Conservation (phyloP, 1,140 invertebrate species). For the Halesus radiatus region DNA sequence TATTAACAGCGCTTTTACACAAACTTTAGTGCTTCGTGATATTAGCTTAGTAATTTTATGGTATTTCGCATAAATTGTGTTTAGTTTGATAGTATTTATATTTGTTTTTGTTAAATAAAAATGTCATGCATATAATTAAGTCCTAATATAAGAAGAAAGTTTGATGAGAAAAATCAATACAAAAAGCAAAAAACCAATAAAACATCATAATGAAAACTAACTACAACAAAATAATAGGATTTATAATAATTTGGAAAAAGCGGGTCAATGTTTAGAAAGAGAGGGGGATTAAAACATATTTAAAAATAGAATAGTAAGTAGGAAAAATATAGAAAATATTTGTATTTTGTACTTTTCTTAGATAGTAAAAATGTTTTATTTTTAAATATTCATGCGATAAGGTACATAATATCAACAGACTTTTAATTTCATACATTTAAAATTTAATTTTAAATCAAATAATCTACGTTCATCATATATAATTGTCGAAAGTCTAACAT, state of each 20-base stretch:
- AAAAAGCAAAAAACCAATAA: conserved; percentile 25
- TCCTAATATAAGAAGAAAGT: conserved; percentile 13
- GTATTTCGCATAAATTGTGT: background rate
- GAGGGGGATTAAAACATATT: background rate
- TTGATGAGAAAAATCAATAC: conserved; percentile 28
- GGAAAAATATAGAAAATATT: background rate
- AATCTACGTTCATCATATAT: too few species aligned
- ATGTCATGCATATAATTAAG: conserved; percentile 1
- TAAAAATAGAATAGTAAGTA: background rate
- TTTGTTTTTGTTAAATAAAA: conserved; percentile 5
- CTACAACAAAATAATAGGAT: background rate
- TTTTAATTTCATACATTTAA: too few species aligned
- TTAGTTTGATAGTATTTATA: conserved; percentile 16
- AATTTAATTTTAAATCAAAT: too few species aligned
- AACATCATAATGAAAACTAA: conserved; percentile 17
- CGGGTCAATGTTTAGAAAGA: conserved; percentile 5
- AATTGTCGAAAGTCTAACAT: too few species aligned
- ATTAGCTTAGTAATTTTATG: background rate
- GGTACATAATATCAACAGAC: background rate
- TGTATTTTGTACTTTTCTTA: background rate
- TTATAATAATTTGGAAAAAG: conserved; percentile 14
- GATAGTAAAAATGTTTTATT: background rate
- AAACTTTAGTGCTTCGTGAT: background rate
- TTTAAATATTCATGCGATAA: background rate
- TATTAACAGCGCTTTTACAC: background rate